Conservation (phyloP, 2,888 invertebrate genomes). For the Sphaerophoria taeniata region DNA sequence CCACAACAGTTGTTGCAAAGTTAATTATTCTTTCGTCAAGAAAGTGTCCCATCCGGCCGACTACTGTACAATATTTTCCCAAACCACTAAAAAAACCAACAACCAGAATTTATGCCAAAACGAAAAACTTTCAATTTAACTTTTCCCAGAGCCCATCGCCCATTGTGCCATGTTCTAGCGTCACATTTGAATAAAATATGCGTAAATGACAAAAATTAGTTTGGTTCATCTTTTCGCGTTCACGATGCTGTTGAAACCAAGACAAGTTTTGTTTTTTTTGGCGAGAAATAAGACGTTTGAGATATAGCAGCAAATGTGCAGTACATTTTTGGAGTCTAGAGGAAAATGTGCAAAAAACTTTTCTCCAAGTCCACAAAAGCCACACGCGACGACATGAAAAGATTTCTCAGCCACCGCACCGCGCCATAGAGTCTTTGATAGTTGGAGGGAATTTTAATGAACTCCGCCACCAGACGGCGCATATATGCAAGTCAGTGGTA, state of each 20-base stretch:
- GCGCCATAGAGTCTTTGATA: constrained; percentile 9
- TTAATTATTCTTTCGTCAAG: constrained; percentile 70
- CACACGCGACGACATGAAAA: constrained; percentile 64
- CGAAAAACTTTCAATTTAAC: constrained; percentile 65
- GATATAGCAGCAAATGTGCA: constrained; percentile 57
- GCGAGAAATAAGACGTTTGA: background rate
- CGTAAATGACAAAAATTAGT: constrained; percentile 70
- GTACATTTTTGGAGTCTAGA: background rate
- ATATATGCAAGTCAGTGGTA: constrained; percentile 65
- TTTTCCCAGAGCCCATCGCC: constrained; percentile 27
- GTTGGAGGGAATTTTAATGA: constrained; percentile 68
- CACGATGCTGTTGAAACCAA: constrained; percentile 10
- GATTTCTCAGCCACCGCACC: background rate
- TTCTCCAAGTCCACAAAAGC: constrained; percentile 43
- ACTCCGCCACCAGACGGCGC: constrained; percentile 62
- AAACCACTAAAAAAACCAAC: background rate
- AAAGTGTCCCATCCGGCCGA: constrained; percentile 27
- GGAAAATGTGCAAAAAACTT: constrained; percentile 20
- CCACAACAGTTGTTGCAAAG: constrained; percentile 58
- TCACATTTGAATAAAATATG: constrained; percentile 72
- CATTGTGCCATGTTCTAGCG: background rate
- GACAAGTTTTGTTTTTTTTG: background rate
- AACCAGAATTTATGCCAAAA: constrained; percentile 55
- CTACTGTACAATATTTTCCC: background rate
- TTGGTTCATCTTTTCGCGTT: constrained; percentile 51